A percentile compares a stretch with the other conserved stretches of the same genome.
Evolutionary conservation across 2,113 vertebrate genomes (phyloP).

Genomic region (Brachyhypopomus gauderio): DNA sequence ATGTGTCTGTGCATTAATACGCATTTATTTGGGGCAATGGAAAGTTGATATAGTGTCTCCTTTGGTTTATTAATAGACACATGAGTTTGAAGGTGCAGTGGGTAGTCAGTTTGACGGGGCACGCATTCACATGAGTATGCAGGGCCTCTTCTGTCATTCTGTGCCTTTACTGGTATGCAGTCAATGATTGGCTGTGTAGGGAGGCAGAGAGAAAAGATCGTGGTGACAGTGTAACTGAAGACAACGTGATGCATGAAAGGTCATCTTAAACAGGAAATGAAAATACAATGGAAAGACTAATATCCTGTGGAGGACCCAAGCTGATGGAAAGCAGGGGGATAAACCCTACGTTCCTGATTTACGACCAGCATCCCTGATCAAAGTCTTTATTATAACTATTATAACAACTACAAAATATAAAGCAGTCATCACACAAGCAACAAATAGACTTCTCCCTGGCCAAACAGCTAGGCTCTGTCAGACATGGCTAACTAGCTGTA

Average conservation of each 20-base stretch:
- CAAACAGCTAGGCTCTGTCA: slow-evolving; percentile 1
- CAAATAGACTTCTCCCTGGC: slow-evolving; percentile 2
- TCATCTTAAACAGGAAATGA: slow-evolving; percentile 71
- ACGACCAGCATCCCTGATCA: not conserved
- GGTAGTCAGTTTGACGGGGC: no score
- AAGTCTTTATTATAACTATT: not conserved
- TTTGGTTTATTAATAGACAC: not conserved
- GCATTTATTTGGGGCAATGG: not conserved
- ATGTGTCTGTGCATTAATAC: not conserved
- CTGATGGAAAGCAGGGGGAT: slow-evolving; percentile 12
- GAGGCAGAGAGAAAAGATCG: slow-evolving; percentile 58
- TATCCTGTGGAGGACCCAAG: slow-evolving; percentile 64
- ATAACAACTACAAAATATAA: not conserved
- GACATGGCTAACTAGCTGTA: slow-evolving; percentile 4
- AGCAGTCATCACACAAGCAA: not conserved
- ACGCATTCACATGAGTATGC: not conserved
- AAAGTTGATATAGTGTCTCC: no score
- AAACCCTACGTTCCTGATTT: slow-evolving; percentile 10
- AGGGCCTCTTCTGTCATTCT: not conserved
- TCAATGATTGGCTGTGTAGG: not conserved
- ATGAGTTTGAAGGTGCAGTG: no score
- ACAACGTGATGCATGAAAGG: slow-evolving; percentile 69
- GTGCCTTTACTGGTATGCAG: not conserved
- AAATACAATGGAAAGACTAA: slow-evolving; percentile 67
- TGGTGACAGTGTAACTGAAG: slow-evolving; percentile 61